Base-by-base conservation (phyloP, 1,140 invertebrate species). In the Batillaria attramentaria region DNA sequence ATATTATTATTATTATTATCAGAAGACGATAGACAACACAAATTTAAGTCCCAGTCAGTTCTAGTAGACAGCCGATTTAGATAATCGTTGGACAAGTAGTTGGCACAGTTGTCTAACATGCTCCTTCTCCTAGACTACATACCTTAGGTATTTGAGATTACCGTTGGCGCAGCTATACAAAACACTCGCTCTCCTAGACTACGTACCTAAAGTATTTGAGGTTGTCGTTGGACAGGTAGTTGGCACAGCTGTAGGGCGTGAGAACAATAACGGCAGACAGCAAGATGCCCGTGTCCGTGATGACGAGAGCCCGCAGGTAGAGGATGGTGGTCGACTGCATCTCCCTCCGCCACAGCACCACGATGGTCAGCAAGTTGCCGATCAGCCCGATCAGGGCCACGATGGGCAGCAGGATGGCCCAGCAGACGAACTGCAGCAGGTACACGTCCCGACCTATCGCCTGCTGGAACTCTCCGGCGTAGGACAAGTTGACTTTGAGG, bases 151-250 rank as follows among this genome's bases (percentile, higher is more conserved):
- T n/a, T n/a, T n/a, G n/a, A n/a, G n/a, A n/a, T n/a, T n/a, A n/a
- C n/a, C n/a, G n/a, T n/a, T n/a, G n/a, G n/a, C n/a, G n/a, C n/a
- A n/a, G n/a, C n/a, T n/a, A n/a, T n/a, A n/a, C n/a, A n/a, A n/a
- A n/a, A n/a, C n/a, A n/a, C n/a, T n/a, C n/a, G n/a, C n/a, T n/a
- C n/a, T n/a, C n/a, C n/a, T n/a, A n/a, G n/a, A n/a, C n/a, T n/a
- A n/a, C n/a, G n/a, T n/a, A n/a, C n/a, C n/a, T n/a, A n/a, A n/a
- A 89, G 68, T 82, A 82, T 42, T 35, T 76, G 89, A 95, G 68
- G n/a, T 42, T n/a, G n/a, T 76, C 72, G 62, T 60, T 72, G n/a
- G 68, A 41, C 33, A 82, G 78, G 60, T 81, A 85, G 62, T 80
- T 79, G 24, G 79, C 73, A 46, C 79, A 80, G 65, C 78, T 77